Base-by-base conservation (phyloP, 2,113 vertebrate species). In the Suricata suricatta region DNA sequence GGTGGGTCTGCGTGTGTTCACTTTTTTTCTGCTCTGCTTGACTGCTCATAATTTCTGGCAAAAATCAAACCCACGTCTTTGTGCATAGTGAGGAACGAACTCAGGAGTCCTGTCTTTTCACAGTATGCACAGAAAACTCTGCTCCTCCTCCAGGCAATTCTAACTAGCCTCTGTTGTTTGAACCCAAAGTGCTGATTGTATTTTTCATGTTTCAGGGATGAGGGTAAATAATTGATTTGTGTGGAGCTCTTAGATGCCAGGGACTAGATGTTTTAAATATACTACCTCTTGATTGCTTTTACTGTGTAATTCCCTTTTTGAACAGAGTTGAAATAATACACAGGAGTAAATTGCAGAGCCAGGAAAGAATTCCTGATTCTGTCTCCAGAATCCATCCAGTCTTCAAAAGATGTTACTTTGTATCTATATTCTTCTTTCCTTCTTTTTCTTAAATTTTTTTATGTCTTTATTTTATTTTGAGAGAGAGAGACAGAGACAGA, bases 1-100 rank as follows among this genome's bases (percentile, higher is more conserved):
- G 35, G 5, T 79, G 38, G 64, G 31, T 64, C 9, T 76, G 33
- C 71, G 11, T 50, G 0, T 93, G 7, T 60, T 13, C 79, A 50
- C 3, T 81, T 27, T 44, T 47, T 47, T 80, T 82, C 57, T 66
- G 38, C 35, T 64, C 0, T 44, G 15, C 23, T 60, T 90, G 9
- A 33, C 19, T 66, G 31, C 57, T 84, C 25, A 68, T 47, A 84
- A 96, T 76, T 94, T 90, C 13, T 15, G 79, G n/a, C 23, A 57
- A 96, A 96, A 97, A 64, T 77, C 41, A 63, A 82, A 87, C 84
- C 23, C 5, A 21, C 23, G 23, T 87, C 74, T 83, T 86, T 96
- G 29, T 74, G 21, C 33, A 52, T 57, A 87, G 29, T 85, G 52
- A 90, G 11, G 50, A 85, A 19, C 85, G n/a, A 93, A 93, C 13